Evolutionary conservation across 2,797 vertebrate genomes (phyloP).

Genomic region (Rhinophrynus dorsalis): DNA sequence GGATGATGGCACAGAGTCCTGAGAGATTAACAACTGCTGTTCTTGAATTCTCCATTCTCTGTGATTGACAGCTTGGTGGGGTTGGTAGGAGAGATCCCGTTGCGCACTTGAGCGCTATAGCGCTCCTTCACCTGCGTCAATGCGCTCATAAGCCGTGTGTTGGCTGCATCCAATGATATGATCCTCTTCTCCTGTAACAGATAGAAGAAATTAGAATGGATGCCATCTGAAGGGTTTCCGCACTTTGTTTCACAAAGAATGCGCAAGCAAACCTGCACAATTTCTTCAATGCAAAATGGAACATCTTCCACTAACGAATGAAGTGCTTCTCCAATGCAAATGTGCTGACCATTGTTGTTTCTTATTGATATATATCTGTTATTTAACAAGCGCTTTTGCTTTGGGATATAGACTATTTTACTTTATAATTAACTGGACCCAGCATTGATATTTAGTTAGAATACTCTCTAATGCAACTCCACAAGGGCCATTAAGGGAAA

Average conservation of each 20-base stretch:
- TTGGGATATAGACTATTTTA: too few species aligned
- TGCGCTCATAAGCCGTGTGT: conserved; percentile 90
- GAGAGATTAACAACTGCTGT: conserved; percentile 87
- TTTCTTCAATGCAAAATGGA: conserved; percentile 58
- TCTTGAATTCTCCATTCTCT: conserved; percentile 97
- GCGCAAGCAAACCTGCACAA: conserved; percentile 45
- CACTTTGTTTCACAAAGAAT: not conserved
- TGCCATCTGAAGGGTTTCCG: not conserved
- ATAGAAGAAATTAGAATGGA: conserved; percentile 11
- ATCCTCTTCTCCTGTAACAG: conserved; percentile 89
- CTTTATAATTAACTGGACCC: too few species aligned
- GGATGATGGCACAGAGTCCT: conserved; percentile 30
- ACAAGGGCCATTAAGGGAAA: too few species aligned
- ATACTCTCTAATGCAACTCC: too few species aligned
- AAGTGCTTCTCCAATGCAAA: conserved; percentile 19
- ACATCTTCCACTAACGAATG: conserved; percentile 29
- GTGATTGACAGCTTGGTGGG: conserved; percentile 97
- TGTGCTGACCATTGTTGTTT: not conserved
- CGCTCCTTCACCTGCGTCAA: conserved; percentile 96
- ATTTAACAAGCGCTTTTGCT: too few species aligned
- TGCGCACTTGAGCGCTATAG: conserved; percentile 85
- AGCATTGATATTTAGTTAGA: too few species aligned
- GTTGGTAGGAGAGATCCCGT: conserved; percentile 88
- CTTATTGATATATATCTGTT: not conserved
- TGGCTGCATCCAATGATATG: conserved; percentile 88